Percentiles rank a stretch among this genome's conserved stretches.
Evolutionary conservation across 2,797 vertebrate species (phyloP).

Genomic region (Cossypha heuglini): DNA sequence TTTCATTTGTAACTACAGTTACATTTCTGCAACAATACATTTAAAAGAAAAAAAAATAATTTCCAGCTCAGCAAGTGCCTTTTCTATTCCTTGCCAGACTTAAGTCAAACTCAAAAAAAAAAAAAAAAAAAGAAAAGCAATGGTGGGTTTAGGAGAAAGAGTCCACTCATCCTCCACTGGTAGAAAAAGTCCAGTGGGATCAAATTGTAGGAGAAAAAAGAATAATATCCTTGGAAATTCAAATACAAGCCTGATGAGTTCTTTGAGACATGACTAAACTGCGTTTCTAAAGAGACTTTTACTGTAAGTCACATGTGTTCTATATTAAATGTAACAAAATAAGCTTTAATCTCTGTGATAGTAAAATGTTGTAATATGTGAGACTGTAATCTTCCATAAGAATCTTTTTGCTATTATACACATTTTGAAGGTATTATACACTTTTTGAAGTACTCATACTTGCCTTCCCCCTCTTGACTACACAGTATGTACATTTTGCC

Average conservation of each 20-base stretch:
- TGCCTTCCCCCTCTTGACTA: background rate
- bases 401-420: background rate
- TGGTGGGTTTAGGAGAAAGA: background rate
- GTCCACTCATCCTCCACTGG: background rate
- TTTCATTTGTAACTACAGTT: conserved; percentile 1
- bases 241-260: background rate
- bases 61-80: background rate
- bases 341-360: conserved; percentile 29
- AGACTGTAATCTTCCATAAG: background rate
- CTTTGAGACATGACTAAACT: background rate
- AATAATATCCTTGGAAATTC: background rate
- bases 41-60: background rate
- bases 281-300: background rate
- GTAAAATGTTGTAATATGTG: background rate
- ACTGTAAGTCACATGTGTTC: background rate
- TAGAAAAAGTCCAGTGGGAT: background rate
- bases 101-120: background rate
- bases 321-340: conserved; percentile 14
- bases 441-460: background rate
- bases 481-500: background rate
- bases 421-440: background rate
- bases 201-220: background rate
- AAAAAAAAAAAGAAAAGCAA: background rate
- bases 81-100: background rate
- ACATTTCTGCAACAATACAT: background rate